Conservation (phyloP, 2,113 vertebrate genomes). For the Dicentrarchus labrax region DNA sequence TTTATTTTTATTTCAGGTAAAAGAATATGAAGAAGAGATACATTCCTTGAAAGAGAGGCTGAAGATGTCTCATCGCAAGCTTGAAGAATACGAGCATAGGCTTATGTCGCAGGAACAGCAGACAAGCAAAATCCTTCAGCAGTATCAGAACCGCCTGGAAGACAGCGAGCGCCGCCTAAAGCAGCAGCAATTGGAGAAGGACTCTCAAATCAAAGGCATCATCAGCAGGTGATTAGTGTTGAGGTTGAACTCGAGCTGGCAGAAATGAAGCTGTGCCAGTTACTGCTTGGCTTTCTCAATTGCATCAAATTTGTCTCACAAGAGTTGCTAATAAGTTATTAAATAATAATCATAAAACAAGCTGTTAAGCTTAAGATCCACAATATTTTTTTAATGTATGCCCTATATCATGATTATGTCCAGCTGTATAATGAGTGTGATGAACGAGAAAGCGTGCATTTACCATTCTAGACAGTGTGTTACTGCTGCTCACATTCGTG, state of each 20-base stretch:
- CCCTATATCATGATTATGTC: background rate
- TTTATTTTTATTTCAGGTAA: constrained; percentile 83
- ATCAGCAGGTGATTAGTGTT: constrained; percentile 90
- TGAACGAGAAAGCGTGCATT: too few species aligned
- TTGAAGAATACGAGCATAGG: constrained; percentile 95
- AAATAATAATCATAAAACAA: background rate
- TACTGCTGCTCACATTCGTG: background rate
- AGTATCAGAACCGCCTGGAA: constrained; percentile 96
- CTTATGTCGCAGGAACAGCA: constrained; percentile 93
- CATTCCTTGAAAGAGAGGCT: constrained; percentile 94
- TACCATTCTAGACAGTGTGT: background rate
- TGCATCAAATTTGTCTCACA: background rate
- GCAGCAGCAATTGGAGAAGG: constrained; percentile 95
- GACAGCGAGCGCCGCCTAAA: constrained; percentile 93
- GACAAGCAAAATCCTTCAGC: constrained; percentile 94
- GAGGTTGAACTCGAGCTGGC: constrained; percentile 17
- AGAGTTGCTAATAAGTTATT: background rate
- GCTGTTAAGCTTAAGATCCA: background rate
- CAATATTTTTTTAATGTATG: background rate
- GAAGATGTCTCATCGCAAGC: constrained; percentile 96
- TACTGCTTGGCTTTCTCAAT: background rate
- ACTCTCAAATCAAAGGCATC: constrained; percentile 98
- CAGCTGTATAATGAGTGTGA: too few species aligned
- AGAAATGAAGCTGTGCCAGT: background rate
- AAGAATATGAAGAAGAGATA: constrained; percentile 97